These are phyloP conservation scores for Chamaetylas fuelleborni DNA, from an alignment of 2,113 vertebrate species.

Conservation along the genomic window DNA sequence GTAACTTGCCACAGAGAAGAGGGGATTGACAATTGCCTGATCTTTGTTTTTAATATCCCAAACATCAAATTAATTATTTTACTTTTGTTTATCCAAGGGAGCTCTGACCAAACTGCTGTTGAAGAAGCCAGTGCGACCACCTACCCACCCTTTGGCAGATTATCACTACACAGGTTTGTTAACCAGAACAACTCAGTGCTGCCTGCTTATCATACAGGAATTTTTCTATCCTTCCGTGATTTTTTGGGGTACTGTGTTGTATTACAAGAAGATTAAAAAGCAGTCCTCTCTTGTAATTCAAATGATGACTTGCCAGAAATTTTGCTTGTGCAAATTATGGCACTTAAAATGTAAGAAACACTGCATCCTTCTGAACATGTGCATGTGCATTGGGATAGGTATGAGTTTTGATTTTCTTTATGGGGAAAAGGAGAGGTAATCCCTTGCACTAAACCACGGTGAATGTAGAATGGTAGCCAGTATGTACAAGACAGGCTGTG, in stretches of 20 bases:
- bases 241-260: neutral
- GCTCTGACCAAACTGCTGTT: constrained; percentile 87
- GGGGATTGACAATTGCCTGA: neutral
- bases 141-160: constrained; percentile 80
- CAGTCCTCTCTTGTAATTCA: neutral
- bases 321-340: neutral
- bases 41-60: neutral
- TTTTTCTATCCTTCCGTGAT: neutral
- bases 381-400: neutral
- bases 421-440: neutral
- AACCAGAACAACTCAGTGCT: neutral
- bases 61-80: neutral
- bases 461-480: neutral
- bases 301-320: neutral
- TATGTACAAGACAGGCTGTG: neutral
- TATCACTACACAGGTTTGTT: constrained; percentile 96
- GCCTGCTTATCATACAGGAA: neutral
- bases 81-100: constrained; percentile 70
- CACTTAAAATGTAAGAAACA: neutral
- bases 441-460: neutral
- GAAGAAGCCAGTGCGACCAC: constrained; percentile 79
- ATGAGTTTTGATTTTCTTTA: neutral
- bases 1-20: neutral
- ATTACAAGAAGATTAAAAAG: neutral
- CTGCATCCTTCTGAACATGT: neutral